Base-by-base conservation (phyloP, 2,113 vertebrate species). In the Bubo scandiacus region DNA sequence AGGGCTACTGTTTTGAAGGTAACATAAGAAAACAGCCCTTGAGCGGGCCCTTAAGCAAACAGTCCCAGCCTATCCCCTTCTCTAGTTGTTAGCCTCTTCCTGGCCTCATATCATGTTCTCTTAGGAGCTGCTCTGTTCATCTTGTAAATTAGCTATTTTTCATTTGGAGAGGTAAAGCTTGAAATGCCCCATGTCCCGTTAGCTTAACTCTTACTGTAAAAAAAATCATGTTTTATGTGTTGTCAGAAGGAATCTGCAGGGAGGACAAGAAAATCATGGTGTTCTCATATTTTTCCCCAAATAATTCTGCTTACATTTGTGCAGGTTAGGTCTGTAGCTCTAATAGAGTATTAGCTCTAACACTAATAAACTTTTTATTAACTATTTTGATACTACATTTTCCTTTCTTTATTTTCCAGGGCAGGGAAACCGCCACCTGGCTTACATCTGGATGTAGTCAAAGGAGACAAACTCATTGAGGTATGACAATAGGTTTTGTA, bases 381-480 rank as follows among this genome's bases (percentile, higher is more conserved):
- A 95, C 74, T 91, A 25, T 94, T 90, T 86, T 95, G 14, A 66
- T 81, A 8, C 13, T 55, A 5, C 91, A 30, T 91, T 79, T 95
- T 94, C 47, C 54, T 93, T 49, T 80, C 32, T 92, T 96, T 97
- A 66, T 87, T 95, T 98, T 98, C 61, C 95, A 99, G 99, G 99
- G 99, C 99, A 95, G 99, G 99, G 34, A 99, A 99, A 89, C 99
- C 99, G 25, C 99, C 99, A 49, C 99, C 98, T 25, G 99, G 99
- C 84, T 98, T 99, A 81, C 99, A 99, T 97, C 95, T 99, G 97
- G 99, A 99, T 95, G 99, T 99, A 82, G 99, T 99, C 96, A 99
- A 99, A 97, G 99, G 99, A 98, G 99, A 99, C 98, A 99, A 99
- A 95, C 98, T 99, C 77, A 98, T 99, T 96, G 99, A 99, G 99